Conservation (phyloP, 1,140 invertebrate genomes). For the Chironomus tepperi region DNA sequence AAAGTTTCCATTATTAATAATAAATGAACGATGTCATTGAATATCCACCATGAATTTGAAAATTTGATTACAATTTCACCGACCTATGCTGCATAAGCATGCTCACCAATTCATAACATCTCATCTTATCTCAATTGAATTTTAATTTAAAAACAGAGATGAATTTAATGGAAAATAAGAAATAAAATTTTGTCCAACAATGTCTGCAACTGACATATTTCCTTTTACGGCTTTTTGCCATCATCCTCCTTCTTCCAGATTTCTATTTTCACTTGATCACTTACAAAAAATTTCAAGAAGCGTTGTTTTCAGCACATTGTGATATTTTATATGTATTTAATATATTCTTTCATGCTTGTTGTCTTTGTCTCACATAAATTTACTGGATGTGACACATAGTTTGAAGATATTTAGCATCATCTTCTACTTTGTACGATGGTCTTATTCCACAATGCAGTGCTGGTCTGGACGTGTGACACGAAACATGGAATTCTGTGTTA, state of each 20-base stretch:
- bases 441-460: not conserved
- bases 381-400: not conserved
- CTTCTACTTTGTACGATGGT: not conserved
- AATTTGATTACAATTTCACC: too few relatives aligned
- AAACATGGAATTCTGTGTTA: too few relatives aligned
- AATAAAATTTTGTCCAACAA: not conserved
- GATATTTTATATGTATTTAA: not conserved
- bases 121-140: not conserved
- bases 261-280: not conserved
- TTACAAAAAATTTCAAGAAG: not conserved
- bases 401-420: not conserved
- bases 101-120: not conserved
- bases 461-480: not conserved
- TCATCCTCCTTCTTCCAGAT: too few relatives aligned
- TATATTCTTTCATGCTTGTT: not conserved
- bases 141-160: not conserved
- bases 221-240: too few relatives aligned
- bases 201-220: not conserved
- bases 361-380: conserved; percentile 2
- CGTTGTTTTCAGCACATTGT: not conserved
- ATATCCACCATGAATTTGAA: too few relatives aligned
- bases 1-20: not conserved
- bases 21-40: not conserved
- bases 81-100: not conserved
- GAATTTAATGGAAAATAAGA: not conserved